Conservation (phyloP, 30 jellyfish, hydroid and myxozoan genomes). For the Pelagia noctiluca region DNA sequence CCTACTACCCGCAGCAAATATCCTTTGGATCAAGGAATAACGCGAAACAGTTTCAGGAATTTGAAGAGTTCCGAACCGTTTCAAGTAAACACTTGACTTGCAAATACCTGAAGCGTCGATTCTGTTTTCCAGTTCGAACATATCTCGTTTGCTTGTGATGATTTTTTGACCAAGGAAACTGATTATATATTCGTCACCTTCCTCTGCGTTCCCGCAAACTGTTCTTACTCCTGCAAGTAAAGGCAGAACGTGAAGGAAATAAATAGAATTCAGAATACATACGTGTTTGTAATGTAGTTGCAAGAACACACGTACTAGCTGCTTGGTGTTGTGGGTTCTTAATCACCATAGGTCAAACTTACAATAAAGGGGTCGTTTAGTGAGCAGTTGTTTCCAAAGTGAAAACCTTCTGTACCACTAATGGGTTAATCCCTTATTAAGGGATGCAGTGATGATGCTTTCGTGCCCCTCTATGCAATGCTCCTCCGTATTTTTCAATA, state of each 20-base stretch:
- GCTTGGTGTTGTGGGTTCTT: background rate
- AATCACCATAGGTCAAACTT: background rate
- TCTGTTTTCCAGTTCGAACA: slow-evolving; percentile 62
- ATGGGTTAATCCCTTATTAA: too few relatives aligned
- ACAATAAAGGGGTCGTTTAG: background rate
- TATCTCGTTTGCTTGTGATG: slow-evolving; percentile 69
- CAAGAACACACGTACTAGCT: background rate
- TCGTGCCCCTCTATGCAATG: too few relatives aligned
- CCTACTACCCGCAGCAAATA: too few relatives aligned
- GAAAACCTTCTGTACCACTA: background rate
- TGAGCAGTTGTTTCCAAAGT: background rate
- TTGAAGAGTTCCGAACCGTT: too few relatives aligned
- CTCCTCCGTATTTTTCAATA: too few relatives aligned
- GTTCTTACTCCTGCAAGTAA: slow-evolving; percentile 49
- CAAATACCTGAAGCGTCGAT: slow-evolving; percentile 54
- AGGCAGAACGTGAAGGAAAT: background rate
- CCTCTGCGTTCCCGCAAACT: slow-evolving; percentile 67
- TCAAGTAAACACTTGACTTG: background rate
- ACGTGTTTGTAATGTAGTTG: background rate
- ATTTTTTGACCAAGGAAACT: slow-evolving; percentile 60
- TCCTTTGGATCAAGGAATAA: too few relatives aligned
- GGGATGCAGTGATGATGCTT: too few relatives aligned
- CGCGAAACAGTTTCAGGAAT: too few relatives aligned
- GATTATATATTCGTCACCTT: slow-evolving; percentile 54
- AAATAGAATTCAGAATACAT: background rate